Evolutionary conservation across 2,888 invertebrate species (phyloP).

Genomic region (Trachelus tabidus): DNA sequence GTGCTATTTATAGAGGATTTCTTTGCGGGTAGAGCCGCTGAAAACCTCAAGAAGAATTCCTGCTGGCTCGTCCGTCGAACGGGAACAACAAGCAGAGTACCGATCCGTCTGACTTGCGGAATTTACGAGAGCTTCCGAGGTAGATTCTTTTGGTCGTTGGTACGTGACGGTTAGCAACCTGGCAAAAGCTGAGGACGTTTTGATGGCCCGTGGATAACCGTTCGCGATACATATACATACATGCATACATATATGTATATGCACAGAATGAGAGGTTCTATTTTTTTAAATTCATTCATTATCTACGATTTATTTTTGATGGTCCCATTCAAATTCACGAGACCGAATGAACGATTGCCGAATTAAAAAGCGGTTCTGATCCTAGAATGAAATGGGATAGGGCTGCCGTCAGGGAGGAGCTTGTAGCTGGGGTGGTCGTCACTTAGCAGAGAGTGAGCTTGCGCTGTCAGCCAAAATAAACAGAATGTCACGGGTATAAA

Average conservation of each 20-base stretch:
- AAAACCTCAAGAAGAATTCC: not conserved
- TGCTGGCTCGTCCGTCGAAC: not conserved
- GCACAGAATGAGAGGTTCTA: not conserved
- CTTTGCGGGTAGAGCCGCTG: not conserved
- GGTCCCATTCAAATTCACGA: not conserved
- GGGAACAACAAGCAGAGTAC: not conserved
- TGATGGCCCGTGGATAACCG: not conserved
- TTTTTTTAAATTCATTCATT: not conserved
- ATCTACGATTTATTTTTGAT: not conserved
- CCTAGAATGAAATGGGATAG: constrained; percentile 15
- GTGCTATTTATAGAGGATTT: not conserved
- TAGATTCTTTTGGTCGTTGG: not conserved
- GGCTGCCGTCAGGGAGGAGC: constrained; percentile 16
- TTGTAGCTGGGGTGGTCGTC: constrained; percentile 34
- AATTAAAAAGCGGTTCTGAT: not conserved
- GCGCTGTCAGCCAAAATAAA: constrained; percentile 60
- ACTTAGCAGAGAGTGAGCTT: constrained; percentile 41
- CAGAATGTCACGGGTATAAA: constrained; percentile 63
- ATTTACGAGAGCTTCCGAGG: not conserved
- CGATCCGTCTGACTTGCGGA: not conserved
- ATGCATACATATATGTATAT: not conserved
- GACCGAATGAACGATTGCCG: not conserved
- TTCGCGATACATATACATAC: not conserved
- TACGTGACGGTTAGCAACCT: not conserved
- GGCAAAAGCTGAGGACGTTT: not conserved